These are phyloP conservation scores for Hyposmocoma kahamanoa DNA, from an alignment of 1,140 invertebrate species.

Conservation along the genomic window DNA sequence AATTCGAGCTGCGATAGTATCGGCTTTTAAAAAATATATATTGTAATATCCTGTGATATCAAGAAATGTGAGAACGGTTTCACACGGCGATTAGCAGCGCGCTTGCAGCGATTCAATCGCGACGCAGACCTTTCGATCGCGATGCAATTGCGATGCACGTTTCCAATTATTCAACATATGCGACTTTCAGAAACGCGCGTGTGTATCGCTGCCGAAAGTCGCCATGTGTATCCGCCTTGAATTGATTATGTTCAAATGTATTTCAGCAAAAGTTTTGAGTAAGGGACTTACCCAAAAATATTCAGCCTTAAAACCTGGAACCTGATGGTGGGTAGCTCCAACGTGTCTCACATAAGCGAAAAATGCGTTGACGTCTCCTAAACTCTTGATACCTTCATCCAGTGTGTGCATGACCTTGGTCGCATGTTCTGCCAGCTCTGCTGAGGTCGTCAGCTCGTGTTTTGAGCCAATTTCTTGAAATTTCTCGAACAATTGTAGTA, in stretches of 20 bases:
- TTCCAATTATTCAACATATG: too few species aligned
- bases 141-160: too few species aligned
- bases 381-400: conserved; percentile 87
- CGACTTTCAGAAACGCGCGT: too few species aligned
- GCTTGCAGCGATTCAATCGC: too few species aligned
- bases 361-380: conserved; percentile 90
- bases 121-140: too few species aligned
- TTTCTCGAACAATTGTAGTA: conserved; percentile 86
- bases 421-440: conserved; percentile 90
- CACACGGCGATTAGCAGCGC: too few species aligned
- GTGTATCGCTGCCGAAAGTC: too few species aligned
- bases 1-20: too few species aligned
- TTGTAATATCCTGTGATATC: too few species aligned
- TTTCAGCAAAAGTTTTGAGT: background rate
- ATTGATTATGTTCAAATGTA: background rate
- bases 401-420: conserved; percentile 89
- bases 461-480: conserved; percentile 84
- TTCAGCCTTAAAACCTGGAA: conserved; percentile 87
- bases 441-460: conserved; percentile 83
- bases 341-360: conserved; percentile 86
- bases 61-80: too few species aligned
- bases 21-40: too few species aligned
- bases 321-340: conserved; percentile 86
- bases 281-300: conserved; percentile 91
- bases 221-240: too few species aligned